Evolutionary conservation across 2,113 vertebrate species (phyloP), one percentile per base, ranked within the genome.

Genomic region (Amphiprion ocellaris): DNA sequence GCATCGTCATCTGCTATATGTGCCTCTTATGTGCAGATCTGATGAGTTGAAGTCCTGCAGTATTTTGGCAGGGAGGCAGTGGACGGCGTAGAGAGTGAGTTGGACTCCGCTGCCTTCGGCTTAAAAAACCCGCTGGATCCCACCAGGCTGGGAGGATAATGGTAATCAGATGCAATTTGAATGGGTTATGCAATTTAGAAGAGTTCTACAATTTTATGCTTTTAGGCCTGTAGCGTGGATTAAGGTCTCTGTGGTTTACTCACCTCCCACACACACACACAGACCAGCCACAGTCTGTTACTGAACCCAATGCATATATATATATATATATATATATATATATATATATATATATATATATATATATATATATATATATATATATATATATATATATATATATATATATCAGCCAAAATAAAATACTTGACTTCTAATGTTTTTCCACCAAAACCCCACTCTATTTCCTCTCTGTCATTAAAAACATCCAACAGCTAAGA

Each of bases 81-180:
- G 14, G 50, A 50, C 59, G 53, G 28, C 21, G 46, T 21, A 46
- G 54, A 68, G 74, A 71, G 41, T 50, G 72, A 67, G 74, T 66
- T 74, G 82, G 77, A 74, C 60, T 81, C 47, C 0, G 6, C 55
- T 68, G 79, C 50, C 37, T 63, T 68, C 24, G 61, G 75, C 76
- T 58, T 9, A 37, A 37, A 69, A 81, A 37, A 55, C 64, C 54
- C 14, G 41, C 30, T 23, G 24, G 55, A 39, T 71, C 72, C 77
- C 75, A 77, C 77, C 77, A 66, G 77, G 47, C 73, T 56, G 6
- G 24, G 46, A 75, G 80, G 80, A 88, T 87, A 77, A 83, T 77
- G 64, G 80, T 89, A 80, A 90, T 90, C 90, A 60, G 4, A 49
- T 78, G 78, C 67, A 86, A 69, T 79, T 79, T 83, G 71, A 76